phyloP scores from a whole-genome alignment of 2,797 vertebrate genomes.

The Pseudocheirus occidentalis region DNA sequence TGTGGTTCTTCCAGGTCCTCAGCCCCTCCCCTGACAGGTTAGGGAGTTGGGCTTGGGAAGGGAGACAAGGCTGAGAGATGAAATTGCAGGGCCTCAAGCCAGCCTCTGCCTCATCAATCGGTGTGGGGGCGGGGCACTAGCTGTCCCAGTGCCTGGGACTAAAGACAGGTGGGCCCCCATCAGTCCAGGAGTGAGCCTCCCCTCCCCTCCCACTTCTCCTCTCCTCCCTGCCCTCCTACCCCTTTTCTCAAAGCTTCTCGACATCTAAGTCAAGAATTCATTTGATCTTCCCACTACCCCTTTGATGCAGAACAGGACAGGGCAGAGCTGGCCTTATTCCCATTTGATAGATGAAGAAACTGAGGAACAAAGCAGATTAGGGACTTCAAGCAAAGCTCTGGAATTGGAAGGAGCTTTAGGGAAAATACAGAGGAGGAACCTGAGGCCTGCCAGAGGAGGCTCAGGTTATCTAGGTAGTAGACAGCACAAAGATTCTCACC shows the following conservation, averaged over 20 bases:
- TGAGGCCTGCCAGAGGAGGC: background rate
- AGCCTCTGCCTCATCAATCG: background rate
- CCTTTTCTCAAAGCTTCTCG: background rate
- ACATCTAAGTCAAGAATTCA: background rate
- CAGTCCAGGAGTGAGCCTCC: no score
- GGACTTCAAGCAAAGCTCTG: no score
- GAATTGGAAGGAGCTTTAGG: background rate
- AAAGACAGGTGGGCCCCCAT: background rate
- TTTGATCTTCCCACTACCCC: conserved; percentile 7
- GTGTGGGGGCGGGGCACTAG: background rate
- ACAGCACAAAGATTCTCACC: background rate
- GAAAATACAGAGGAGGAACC: background rate
- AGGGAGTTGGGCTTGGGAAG: background rate
- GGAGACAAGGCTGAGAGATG: conserved; percentile 50
- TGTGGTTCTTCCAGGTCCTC: background rate
- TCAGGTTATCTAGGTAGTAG: background rate
- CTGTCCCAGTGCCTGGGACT: background rate
- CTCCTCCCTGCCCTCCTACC: no score
- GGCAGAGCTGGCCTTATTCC: background rate
- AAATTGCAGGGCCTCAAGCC: conserved; percentile 42
- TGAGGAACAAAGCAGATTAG: conserved; percentile 30
- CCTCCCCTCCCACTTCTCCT: no score
- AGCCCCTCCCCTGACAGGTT: background rate
- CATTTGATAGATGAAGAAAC: conserved; percentile 38
- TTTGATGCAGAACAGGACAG: background rate